Evolutionary conservation across 30 jellyfish, hydroid and myxozoan species (phyloP).

Genomic region (Hydractinia echinata): DNA sequence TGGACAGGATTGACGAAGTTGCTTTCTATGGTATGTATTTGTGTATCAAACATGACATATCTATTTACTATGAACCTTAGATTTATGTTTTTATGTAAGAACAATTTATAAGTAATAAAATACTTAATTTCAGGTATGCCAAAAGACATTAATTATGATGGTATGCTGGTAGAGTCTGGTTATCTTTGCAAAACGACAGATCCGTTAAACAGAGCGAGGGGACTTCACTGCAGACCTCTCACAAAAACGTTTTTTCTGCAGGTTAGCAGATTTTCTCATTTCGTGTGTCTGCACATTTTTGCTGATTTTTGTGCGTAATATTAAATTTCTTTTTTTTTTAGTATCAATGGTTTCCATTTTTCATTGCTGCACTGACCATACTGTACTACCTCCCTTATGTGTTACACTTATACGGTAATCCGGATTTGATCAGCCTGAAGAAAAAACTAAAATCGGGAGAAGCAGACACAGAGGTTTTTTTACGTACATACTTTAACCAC

Average conservation of each 20-base stretch:
- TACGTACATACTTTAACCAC: slow-evolving; percentile 14
- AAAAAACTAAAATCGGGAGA: slow-evolving; percentile 16
- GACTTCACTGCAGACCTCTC: slow-evolving; percentile 20
- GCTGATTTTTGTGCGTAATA: neutral
- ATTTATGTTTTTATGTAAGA: too few species aligned
- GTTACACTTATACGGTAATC: slow-evolving; percentile 18
- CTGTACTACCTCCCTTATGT: slow-evolving; percentile 27
- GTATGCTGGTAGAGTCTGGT: slow-evolving; percentile 13
- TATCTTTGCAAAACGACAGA: neutral
- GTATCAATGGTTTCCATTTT: slow-evolving; percentile 42
- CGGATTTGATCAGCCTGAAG: slow-evolving; percentile 22
- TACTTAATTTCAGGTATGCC: slow-evolving; percentile 17
- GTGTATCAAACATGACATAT: neutral
- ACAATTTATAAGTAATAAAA: too few species aligned
- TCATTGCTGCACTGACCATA: slow-evolving; percentile 28
- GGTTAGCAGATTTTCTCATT: neutral
- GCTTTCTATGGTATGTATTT: slow-evolving; percentile 23
- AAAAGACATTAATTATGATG: slow-evolving; percentile 11
- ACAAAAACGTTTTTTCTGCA: slow-evolving; percentile 38
- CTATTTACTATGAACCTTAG: too few species aligned
- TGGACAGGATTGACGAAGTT: slow-evolving; percentile 33
- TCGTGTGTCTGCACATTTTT: neutral
- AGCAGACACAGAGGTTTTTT: slow-evolving; percentile 1
- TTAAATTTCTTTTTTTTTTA: neutral
- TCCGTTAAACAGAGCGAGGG: neutral